A percentile compares a stretch with the other conserved stretches of the same genome.
Evolutionary conservation across 2,888 invertebrate genomes (phyloP).

Genomic region (Eristalis intricaria): DNA sequence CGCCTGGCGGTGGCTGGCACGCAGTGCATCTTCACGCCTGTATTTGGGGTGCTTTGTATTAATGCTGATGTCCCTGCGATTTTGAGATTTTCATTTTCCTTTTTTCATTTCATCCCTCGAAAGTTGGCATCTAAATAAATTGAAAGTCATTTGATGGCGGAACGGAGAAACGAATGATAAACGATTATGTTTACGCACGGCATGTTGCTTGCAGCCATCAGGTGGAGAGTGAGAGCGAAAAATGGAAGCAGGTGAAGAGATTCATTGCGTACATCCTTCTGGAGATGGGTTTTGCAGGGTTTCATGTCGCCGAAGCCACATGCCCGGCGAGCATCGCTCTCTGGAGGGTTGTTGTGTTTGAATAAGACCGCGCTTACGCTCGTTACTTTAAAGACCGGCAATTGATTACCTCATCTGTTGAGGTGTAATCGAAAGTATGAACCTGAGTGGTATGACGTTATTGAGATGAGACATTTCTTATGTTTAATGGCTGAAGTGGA

Average conservation of each 20-base stretch:
- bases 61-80: constrained; percentile 54
- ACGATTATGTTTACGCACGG: constrained; percentile 47
- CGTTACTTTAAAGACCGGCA: constrained; percentile 44
- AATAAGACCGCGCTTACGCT: constrained; percentile 15
- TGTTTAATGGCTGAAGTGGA: constrained; percentile 1
- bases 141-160: constrained; percentile 59
- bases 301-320: constrained; percentile 7
- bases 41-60: constrained; percentile 34
- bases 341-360: constrained; percentile 25
- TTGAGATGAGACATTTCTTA: background rate
- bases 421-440: constrained; percentile 9
- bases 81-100: constrained; percentile 36
- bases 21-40: constrained; percentile 18
- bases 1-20: background rate
- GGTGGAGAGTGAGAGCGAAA: background rate
- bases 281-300: background rate
- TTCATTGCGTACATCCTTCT: constrained; percentile 18
- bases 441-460: background rate
- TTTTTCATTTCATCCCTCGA: background rate
- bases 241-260: constrained; percentile 49
- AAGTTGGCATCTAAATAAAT: constrained; percentile 50
- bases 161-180: constrained; percentile 49
- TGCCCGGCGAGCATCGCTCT: constrained; percentile 23
- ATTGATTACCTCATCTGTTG: constrained; percentile 45
- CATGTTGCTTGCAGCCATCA: background rate